These are phyloP conservation scores for Margarornis squamiger DNA, from an alignment of 2,797 vertebrate genomes.

Conservation along the genomic window DNA sequence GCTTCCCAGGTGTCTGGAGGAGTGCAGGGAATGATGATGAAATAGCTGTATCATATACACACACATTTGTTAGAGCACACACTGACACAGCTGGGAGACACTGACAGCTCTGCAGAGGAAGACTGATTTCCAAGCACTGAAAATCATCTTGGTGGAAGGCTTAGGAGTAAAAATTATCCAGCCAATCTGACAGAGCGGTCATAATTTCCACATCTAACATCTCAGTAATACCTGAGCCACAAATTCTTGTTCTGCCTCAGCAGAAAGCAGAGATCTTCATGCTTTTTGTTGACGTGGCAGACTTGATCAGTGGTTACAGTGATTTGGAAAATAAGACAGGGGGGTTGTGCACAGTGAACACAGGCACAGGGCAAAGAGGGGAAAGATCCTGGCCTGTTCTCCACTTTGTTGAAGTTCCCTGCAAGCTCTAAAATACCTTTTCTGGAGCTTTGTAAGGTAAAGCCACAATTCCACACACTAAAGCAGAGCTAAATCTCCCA, in stretches of 20 bases:
- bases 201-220: neutral
- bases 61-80: constrained; percentile 32
- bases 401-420: neutral
- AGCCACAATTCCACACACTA: neutral
- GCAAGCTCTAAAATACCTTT: neutral
- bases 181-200: constrained; percentile 23
- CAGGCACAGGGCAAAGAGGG: neutral
- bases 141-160: constrained; percentile 19
- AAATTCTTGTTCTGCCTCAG: neutral
- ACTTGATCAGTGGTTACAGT: neutral
- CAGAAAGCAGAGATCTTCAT: neutral
- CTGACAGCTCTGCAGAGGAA: constrained; percentile 38
- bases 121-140: constrained; percentile 24
- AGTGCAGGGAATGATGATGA: constrained; percentile 28
- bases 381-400: neutral
- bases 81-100: constrained; percentile 23
- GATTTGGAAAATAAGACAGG: neutral
- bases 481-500: neutral
- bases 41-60: neutral
- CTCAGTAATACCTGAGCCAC: neutral
- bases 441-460: neutral
- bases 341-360: neutral
- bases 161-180: constrained; percentile 27
- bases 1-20: constrained; percentile 8
- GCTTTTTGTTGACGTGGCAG: neutral